Conservation (phyloP, 1,140 invertebrate genomes). For the Catajapyx aquilonaris region DNA sequence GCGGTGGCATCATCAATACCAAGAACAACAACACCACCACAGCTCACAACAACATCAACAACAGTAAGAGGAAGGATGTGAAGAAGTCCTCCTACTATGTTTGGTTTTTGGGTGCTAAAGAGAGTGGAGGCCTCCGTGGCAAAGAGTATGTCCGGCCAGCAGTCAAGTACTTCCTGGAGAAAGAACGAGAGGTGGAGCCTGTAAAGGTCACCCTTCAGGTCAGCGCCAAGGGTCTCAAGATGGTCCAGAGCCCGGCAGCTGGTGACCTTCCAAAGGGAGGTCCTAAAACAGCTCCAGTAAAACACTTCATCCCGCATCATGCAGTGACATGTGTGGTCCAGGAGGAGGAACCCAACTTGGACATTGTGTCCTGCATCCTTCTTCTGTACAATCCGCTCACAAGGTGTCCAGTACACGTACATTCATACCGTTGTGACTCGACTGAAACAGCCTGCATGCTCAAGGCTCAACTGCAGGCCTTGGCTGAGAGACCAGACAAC, state of each 20-base stretch:
- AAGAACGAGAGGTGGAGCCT: conserved; percentile 65
- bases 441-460: conserved; percentile 74
- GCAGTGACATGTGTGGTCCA: conserved; percentile 71
- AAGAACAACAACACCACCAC: no score
- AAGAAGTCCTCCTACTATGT: conserved; percentile 96
- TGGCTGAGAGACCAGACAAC: conserved; percentile 68
- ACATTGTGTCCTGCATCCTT: conserved; percentile 75
- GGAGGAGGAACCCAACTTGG: conserved; percentile 37
- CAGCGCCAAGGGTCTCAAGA: conserved; percentile 80
- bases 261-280: conserved; percentile 14
- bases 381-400: conserved; percentile 80
- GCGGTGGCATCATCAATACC: no score
- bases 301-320: conserved; percentile 87
- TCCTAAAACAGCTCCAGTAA: conserved; percentile 42
- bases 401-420: conserved; percentile 69
- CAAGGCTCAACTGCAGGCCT: conserved; percentile 51
- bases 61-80: conserved; percentile 50
- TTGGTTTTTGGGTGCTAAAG: conserved; percentile 91
- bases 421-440: conserved; percentile 87
- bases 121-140: conserved; percentile 70
- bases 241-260: conserved; percentile 42
- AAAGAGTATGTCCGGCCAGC: conserved; percentile 58
- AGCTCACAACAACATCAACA: no score
- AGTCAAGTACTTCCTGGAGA: conserved; percentile 57
- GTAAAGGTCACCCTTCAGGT: conserved; percentile 57